Evolutionary conservation across 2,797 vertebrate species (phyloP), one percentile per base, ranked within the genome.

Genomic region (Rhadinocentrus ornatus): DNA sequence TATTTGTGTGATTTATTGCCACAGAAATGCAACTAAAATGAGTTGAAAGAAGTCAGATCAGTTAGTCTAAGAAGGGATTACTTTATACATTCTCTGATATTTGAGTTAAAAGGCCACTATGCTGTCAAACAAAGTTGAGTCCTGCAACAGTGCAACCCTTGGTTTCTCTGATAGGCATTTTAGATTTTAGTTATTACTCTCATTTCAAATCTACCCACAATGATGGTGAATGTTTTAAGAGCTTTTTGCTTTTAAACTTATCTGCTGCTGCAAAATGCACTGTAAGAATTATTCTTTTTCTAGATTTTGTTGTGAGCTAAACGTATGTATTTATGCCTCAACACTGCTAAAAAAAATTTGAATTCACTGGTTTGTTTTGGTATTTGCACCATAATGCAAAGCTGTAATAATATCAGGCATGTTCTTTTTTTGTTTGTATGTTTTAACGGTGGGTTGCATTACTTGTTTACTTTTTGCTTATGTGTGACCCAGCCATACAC

Each of bases 231-330:
- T 70, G 55, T 77, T 66, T 48, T 41, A 58, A 71, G 26, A 71
- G 57, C 56, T 18, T 67, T 24, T 62, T 55, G 62, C 50, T 29
- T 69, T 72, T 69, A 60, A 39, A 69, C 66, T 67, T 37, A 6
- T 31, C 44, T 85, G 86, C 77, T 84, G 73, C 77, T 86, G 75
- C 76, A 63, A 60, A 74, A 74, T 72, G 75, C 72, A 87, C 85
- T 86, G 72, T 76, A 62, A 86, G 34, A 79, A 60, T 62, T 54
- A 6, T 4, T 46, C 35, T 34, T 52, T 46, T 24, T 75, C 11
- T 64, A 6, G 46, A 44, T 26, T 58, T 48, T 78, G 32, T 71
- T 57, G 58, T 80, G 62, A 78, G 35, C 65, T 48, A 61, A 69
- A 69, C 29, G 18, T 22, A 69, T 52, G 27, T 62, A 76, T 65